These are phyloP conservation scores for Spatulosminthurus flaviceps DNA, from an alignment of 2,888 invertebrate genomes.

Conservation along the genomic window DNA sequence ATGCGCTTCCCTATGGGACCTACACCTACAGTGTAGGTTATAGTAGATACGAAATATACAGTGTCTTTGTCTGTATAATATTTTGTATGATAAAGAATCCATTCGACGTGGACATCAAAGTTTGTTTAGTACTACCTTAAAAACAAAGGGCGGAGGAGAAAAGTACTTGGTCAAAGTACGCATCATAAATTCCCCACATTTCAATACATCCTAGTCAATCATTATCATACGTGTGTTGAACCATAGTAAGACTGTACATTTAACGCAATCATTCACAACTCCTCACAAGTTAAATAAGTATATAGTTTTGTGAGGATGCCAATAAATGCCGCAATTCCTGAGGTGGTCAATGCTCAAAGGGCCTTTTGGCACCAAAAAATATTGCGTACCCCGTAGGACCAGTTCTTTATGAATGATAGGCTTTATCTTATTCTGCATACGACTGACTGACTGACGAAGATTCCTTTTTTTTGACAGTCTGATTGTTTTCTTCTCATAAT, in stretches of 20 bases:
- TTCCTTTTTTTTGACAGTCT: not conserved
- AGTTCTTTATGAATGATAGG: too few species aligned
- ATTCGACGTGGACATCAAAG: too few species aligned
- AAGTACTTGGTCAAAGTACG: not conserved
- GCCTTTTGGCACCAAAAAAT: not conserved
- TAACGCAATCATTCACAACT: not conserved
- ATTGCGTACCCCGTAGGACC: not conserved
- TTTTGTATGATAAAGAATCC: too few species aligned
- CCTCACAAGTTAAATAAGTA: not conserved
- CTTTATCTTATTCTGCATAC: not conserved
- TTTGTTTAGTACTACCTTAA: too few species aligned
- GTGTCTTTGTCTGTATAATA: too few species aligned
- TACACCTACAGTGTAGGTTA: too few species aligned
- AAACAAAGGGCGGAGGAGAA: not conserved
- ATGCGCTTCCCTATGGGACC: too few species aligned
- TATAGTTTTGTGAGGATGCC: not conserved
- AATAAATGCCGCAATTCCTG: not conserved
- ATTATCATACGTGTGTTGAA: not conserved
- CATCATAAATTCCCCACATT: not conserved
- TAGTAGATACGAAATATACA: too few species aligned
- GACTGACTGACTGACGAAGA: conserved; percentile 4
- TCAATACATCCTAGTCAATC: conserved; percentile 9
- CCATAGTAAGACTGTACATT: not conserved
- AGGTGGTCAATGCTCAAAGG: not conserved
- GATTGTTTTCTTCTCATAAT: not conserved